These are phyloP conservation scores for Meandrina meandrites DNA, from an alignment of 92 coral and sea anemone genomes.

Conservation along the genomic window DNA sequence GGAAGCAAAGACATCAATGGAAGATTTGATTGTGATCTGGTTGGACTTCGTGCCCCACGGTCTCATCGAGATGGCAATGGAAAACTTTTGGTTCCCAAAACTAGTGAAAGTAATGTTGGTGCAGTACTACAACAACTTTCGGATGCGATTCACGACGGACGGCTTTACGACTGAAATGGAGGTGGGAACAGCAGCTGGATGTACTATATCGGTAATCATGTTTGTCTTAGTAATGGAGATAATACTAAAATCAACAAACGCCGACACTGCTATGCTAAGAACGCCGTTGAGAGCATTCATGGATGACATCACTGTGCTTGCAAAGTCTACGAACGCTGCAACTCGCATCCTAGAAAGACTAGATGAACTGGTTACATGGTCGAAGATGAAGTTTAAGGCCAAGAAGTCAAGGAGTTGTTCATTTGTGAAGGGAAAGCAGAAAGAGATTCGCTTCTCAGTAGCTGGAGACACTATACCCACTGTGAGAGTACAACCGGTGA, in stretches of 20 bases:
- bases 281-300: too few species aligned
- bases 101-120: constrained; percentile 10
- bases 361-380: constrained; percentile 13
- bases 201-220: too few species aligned
- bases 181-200: too few species aligned
- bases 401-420: too few species aligned
- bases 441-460: background rate
- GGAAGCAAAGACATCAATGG: background rate
- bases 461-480: constrained; percentile 1
- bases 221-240: constrained; percentile 19
- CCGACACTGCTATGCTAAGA: constrained; percentile 13
- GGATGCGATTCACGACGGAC: too few species aligned
- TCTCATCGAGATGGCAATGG: constrained; percentile 1
- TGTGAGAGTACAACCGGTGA: background rate
- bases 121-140: background rate
- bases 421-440: background rate
- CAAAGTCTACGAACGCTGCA: constrained; percentile 1
- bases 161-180: too few species aligned
- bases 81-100: background rate
- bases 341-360: background rate
- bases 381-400: too few species aligned
- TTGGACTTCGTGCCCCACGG: background rate
- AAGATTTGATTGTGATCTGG: background rate
- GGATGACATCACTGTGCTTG: constrained; percentile 26
- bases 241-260: constrained; percentile 15